Evolutionary conservation across 2,888 invertebrate genomes (phyloP).

Genomic region (Bruchidius siliquastri): DNA sequence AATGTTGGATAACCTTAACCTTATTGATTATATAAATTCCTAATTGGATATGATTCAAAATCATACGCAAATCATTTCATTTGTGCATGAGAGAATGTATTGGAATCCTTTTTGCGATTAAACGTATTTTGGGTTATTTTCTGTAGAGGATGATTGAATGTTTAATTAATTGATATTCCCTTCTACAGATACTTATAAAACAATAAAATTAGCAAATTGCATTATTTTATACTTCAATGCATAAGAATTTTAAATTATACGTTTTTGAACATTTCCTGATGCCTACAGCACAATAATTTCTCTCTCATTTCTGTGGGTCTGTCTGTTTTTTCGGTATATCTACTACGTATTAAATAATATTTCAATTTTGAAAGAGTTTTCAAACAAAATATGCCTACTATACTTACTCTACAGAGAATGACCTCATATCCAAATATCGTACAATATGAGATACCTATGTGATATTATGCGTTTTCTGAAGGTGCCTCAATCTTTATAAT

Average conservation of each 20-base stretch:
- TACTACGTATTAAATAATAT: too few species aligned
- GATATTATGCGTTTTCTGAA: background rate
- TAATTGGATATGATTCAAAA: background rate
- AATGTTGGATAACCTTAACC: background rate
- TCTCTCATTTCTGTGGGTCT: too few species aligned
- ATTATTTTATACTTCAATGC: too few species aligned
- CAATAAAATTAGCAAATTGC: too few species aligned
- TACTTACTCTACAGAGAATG: background rate
- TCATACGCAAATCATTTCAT: background rate
- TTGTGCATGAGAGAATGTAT: background rate
- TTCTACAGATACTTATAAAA: too few species aligned
- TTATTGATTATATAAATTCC: background rate
- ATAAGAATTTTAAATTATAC: too few species aligned
- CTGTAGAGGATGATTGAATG: too few species aligned
- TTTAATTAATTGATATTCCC: too few species aligned
- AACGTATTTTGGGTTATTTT: background rate
- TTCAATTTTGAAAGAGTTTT: too few species aligned
- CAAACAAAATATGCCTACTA: background rate
- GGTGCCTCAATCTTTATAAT: background rate
- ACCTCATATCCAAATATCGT: background rate
- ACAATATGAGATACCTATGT: background rate
- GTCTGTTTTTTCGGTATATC: too few species aligned
- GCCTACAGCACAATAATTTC: too few species aligned
- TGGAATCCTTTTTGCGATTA: background rate
- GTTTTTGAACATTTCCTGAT: too few species aligned